Evolutionary conservation across 2,888 invertebrate species (phyloP).

Genomic region (Dicycla oo): DNA sequence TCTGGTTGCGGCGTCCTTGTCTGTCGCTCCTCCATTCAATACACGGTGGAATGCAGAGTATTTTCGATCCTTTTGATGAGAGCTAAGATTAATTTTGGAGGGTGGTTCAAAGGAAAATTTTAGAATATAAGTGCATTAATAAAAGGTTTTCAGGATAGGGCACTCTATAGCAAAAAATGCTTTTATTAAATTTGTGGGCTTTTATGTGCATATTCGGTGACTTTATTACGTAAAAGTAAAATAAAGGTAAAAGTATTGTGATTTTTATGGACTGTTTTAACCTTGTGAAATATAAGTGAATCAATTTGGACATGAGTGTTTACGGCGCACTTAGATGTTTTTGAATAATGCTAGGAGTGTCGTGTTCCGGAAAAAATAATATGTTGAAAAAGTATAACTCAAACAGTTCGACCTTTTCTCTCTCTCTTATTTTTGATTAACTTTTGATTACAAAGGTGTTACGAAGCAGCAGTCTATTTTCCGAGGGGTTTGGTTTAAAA

Average conservation of each 20-base stretch:
- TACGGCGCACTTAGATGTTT: neutral
- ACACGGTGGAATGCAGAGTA: conserved; percentile 83
- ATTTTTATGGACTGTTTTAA: conserved; percentile 71
- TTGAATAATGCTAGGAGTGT: neutral
- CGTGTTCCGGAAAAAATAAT: neutral
- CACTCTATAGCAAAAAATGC: conserved; percentile 85
- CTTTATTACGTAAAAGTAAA: conserved; percentile 85
- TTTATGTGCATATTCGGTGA: conserved; percentile 83
- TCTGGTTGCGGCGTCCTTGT: conserved; percentile 69
- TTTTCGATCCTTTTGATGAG: conserved; percentile 87
- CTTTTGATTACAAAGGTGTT: neutral
- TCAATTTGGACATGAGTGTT: conserved; percentile 47
- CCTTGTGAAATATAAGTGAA: conserved; percentile 62
- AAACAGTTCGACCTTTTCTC: neutral
- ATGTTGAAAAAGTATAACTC: neutral
- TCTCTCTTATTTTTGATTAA: neutral
- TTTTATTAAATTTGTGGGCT: conserved; percentile 88
- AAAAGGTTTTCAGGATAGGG: conserved; percentile 84
- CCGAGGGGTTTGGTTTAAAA: neutral
- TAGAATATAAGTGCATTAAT: conserved; percentile 90
- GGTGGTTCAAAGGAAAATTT: conserved; percentile 88
- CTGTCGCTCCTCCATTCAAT: conserved; percentile 75
- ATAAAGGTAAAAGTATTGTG: conserved; percentile 75
- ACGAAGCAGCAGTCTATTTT: neutral
- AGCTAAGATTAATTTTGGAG: conserved; percentile 88